Evolutionary conservation across 2,888 invertebrate species (phyloP), one percentile per base, ranked within the genome.

Genomic region (Suillia variegata): DNA sequence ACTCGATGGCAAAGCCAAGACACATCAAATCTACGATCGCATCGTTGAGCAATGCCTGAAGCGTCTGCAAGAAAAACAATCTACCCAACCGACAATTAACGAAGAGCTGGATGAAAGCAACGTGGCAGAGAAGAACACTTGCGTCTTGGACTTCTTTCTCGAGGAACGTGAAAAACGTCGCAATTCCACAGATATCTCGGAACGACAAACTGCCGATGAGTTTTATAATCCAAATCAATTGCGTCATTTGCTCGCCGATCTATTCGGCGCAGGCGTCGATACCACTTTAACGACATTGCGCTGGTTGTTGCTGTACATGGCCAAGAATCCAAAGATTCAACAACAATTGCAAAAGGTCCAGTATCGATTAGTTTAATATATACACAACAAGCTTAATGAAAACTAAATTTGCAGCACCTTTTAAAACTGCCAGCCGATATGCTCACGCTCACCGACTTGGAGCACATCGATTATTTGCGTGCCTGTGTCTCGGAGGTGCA

Each of bases 231-330:
- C 87, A 66, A 84, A 86, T 56, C 94, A 95, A 75, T 83, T 93
- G 73, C 82, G 87, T 67, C 91, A 89, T 77, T 83, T 94, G 24
- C 76, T 94, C 61, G 91, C 91, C 2, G 95, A 95, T 80, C 83
- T 94, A 74, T 92, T 92, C 74, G 93, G 94, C 0, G 94, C 94
- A 13, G 93, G 93, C 3, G 85, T 93, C 54, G 95, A 95, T 70
- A 94, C 95, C 0, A 90, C 93, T 0, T 81, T 92, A 58, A 87
- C 90, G 0, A 92, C 93, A 0, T 74, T 94, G 26, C 85, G 91
- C 26, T 95, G 95, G 95, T 89, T 91, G 70, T 79, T 94, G 15
- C 83, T 94, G 17, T 92, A 88, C 67, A 86, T 95, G 85, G 90
- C 92, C 1, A 82, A 86, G 42, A 79, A 91, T 80, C 87, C 86